Conservation (phyloP, 2,888 invertebrate genomes). For the Athetis lepigone region DNA sequence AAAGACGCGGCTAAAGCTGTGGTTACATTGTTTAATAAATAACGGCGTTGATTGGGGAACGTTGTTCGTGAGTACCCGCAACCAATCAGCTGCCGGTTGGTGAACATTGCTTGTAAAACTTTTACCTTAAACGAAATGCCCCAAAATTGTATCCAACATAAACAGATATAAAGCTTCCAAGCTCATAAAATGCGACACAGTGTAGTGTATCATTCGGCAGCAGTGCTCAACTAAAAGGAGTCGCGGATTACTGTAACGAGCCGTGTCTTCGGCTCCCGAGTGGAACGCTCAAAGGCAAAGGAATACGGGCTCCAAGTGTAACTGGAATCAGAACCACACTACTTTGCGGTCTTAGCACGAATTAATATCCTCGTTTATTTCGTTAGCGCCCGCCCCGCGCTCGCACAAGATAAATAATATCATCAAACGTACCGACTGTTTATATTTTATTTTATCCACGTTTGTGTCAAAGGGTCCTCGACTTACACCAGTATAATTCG, state of each 20-base stretch:
- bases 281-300: slow-evolving; percentile 44
- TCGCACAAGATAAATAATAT: slow-evolving; percentile 64
- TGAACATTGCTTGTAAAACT: neutral
- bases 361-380: slow-evolving; percentile 48
- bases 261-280: slow-evolving; percentile 12
- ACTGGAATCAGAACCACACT: slow-evolving; percentile 35
- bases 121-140: neutral
- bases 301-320: slow-evolving; percentile 24
- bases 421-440: slow-evolving; percentile 64
- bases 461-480: slow-evolving; percentile 64
- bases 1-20: neutral
- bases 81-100: neutral
- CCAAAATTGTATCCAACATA: neutral
- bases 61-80: neutral
- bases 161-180: neutral
- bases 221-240: slow-evolving; percentile 17
- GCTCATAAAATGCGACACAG: neutral
- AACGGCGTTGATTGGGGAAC: slow-evolving; percentile 9
- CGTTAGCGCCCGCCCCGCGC: slow-evolving; percentile 9
- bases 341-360: slow-evolving; percentile 27
- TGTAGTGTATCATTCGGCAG: slow-evolving; percentile 13
- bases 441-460: slow-evolving; percentile 64
- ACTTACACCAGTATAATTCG: slow-evolving; percentile 63
- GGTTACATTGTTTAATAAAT: slow-evolving; percentile 20
- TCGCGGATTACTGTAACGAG: slow-evolving; percentile 41